These are phyloP conservation scores for Sarcophaga carnaria DNA, from an alignment of 2,888 invertebrate genomes.

Conservation along the genomic window DNA sequence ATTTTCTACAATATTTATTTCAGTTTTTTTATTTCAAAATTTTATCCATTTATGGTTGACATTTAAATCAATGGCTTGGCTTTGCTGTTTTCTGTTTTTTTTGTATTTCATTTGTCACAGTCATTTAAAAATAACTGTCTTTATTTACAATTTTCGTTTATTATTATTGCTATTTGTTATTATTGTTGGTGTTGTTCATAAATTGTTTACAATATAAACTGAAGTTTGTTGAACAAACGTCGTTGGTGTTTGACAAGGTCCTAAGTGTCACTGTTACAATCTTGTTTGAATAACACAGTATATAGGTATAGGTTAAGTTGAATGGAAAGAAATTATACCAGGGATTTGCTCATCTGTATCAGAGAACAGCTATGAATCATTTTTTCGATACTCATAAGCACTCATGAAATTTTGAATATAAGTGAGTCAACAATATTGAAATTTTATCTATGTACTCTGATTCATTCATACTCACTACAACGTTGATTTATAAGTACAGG, in stretches of 20 bases:
- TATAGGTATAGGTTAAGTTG: too few species aligned
- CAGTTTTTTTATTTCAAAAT: background rate
- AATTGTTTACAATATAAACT: background rate
- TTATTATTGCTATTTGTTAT: slow-evolving; percentile 1
- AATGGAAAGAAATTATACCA: too few species aligned
- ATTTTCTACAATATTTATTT: background rate
- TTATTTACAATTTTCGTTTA: background rate
- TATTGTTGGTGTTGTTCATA: slow-evolving; percentile 2
- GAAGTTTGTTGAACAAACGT: background rate
- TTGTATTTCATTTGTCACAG: background rate
- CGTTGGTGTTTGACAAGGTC: background rate
- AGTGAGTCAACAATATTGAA: too few species aligned
- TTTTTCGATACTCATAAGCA: too few species aligned
- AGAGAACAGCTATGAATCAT: too few species aligned
- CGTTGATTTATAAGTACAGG: too few species aligned
- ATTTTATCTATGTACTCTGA: too few species aligned
- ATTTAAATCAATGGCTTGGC: background rate
- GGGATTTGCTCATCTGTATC: too few species aligned
- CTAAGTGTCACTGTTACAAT: background rate
- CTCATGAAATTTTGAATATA: too few species aligned
- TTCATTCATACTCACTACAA: too few species aligned
- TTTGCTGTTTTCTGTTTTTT: too few species aligned
- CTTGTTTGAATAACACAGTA: too few species aligned
- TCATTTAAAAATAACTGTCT: slow-evolving; percentile 40
- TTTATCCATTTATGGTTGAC: slow-evolving; percentile 15